Base-by-base conservation (phyloP, 2,797 vertebrate genomes). In the Alcedo atthis region DNA sequence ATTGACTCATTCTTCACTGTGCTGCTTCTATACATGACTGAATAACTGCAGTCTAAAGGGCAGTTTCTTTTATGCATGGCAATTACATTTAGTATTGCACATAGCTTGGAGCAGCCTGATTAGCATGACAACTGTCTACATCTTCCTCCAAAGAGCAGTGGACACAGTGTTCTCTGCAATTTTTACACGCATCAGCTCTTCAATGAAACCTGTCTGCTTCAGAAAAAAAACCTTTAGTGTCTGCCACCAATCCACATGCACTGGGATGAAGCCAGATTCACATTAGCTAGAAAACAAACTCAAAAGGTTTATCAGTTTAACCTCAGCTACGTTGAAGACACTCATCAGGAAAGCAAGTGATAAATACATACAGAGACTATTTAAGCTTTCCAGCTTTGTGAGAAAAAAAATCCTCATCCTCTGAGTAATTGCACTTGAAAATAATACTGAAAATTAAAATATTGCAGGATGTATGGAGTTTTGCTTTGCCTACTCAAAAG, bases 1-100 rank as follows among this genome's bases (percentile, higher is more conserved):
- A 67, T 35, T 12, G 51, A 30, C 42, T 78, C 32, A 8, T 74
- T 84, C 53, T 67, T 37, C 64, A n/a, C 49, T 66, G 19, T 43
- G 7, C 12, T 49, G 43, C n/a, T 77, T 86, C 53, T 62, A 4
- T 37, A 35, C 1, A 2, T 51, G 75, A 93, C 66, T 68, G 69
- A 86, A 32, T 58, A 88, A 84, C 40, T 71, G 55, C 46, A 85
- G 43, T 78, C 73, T 75, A 75, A 96, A 90, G 68, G 51, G 58
- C 18, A 76, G 45, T 70, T 85, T 91, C 46, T 85, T 86, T 91
- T 68, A 71, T 55, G 46, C 59, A 33, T 55, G 32, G 26, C 68
- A 77, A 80, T 90, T 92, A 63, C 46, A 33, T 89, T 90, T 87
- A 90, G 48, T 80, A 87, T 57, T 82, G 61, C 58, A 57, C 32